These are phyloP conservation scores for Paguma larvata DNA, from an alignment of 2,797 vertebrate species.

Conservation along the genomic window DNA sequence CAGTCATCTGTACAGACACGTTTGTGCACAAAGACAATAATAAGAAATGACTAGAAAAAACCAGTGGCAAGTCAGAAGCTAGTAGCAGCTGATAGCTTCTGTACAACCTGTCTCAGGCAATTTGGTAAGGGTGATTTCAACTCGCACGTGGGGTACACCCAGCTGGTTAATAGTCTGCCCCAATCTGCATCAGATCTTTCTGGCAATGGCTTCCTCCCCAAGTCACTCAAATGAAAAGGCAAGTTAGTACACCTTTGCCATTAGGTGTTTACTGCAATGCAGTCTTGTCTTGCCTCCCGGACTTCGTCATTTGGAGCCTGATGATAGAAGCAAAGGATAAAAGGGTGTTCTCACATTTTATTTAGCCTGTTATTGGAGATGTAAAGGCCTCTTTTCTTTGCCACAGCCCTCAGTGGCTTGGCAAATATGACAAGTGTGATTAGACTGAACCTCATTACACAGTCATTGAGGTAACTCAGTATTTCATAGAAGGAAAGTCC, in stretches of 20 bases:
- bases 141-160: conserved; percentile 67
- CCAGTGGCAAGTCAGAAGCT: conserved; percentile 66
- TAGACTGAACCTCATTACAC: conserved; percentile 33
- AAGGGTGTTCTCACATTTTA: conserved; percentile 57
- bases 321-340: conserved; percentile 59
- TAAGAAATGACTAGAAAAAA: conserved; percentile 71
- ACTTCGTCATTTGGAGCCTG: conserved; percentile 44
- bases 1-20: not conserved
- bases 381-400: conserved; percentile 58
- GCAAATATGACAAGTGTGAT: conserved; percentile 59
- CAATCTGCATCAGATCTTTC: conserved; percentile 76
- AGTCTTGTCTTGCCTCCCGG: not conserved
- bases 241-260: not conserved
- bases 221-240: conserved; percentile 37
- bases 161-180: conserved; percentile 74
- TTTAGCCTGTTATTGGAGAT: conserved; percentile 47
- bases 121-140: conserved; percentile 71
- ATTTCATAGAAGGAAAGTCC: not conserved
- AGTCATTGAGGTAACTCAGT: not conserved
- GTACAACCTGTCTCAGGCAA: conserved; percentile 69
- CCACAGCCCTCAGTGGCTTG: conserved; percentile 46
- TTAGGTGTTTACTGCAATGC: not conserved
- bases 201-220: not conserved
- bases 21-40: conserved; percentile 58
- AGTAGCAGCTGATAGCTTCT: conserved; percentile 65